Evolutionary conservation across 2,888 invertebrate genomes (phyloP).

Genomic region (Dendrolimus pini): DNA sequence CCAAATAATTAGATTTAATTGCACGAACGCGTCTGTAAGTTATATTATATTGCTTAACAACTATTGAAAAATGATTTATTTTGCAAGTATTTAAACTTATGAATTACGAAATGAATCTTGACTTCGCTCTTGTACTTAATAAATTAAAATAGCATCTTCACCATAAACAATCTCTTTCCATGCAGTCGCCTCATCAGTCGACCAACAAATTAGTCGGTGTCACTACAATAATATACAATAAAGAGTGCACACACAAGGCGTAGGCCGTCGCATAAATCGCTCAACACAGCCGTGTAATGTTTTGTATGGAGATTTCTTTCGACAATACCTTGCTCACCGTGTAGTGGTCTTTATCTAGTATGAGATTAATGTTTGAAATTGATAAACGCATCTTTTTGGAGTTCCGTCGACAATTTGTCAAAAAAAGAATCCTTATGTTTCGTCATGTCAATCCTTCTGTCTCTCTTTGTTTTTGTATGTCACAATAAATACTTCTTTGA

Average conservation of each 20-base stretch:
- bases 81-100: too few species aligned
- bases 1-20: too few species aligned
- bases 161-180: conserved; percentile 64
- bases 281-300: conserved; percentile 70
- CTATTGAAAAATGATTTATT: too few species aligned
- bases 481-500: too few species aligned
- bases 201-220: conserved; percentile 74
- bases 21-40: too few species aligned
- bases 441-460: too few species aligned
- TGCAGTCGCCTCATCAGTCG: conserved; percentile 68
- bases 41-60: too few species aligned
- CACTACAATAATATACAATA: conserved; percentile 75
- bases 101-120: conserved; percentile 15
- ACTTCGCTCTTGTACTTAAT: conserved; percentile 40
- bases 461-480: too few species aligned
- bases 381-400: conserved; percentile 40
- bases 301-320: conserved; percentile 77
- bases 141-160: conserved; percentile 43
- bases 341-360: conserved; percentile 69
- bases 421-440: too few species aligned
- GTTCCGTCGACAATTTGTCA: too few species aligned
- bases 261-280: conserved; percentile 69
- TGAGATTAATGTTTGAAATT: conserved; percentile 67
- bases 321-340: conserved; percentile 53
- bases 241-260: conserved; percentile 51